Percentiles rank a stretch among this genome's conserved stretches.
These are phyloP conservation scores for Tetrax tetrax DNA, from an alignment of 2,113 vertebrate genomes.

Conservation along the genomic window DNA sequence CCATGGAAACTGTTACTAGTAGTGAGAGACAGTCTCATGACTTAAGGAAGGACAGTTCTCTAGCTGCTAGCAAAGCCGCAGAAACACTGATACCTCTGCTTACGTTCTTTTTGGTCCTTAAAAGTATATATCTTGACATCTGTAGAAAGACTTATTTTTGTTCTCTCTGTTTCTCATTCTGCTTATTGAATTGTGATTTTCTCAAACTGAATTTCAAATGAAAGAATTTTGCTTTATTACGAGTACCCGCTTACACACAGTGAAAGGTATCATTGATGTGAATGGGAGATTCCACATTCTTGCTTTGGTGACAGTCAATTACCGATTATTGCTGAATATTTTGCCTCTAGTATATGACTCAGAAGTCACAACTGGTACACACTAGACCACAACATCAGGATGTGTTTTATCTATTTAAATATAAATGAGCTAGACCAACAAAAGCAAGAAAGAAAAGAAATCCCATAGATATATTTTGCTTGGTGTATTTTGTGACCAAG, in stretches of 20 bases:
- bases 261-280: background rate
- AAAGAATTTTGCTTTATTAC: background rate
- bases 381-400: background rate
- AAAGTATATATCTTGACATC: background rate
- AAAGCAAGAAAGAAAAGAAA: background rate
- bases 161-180: background rate
- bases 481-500: background rate
- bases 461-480: accelerated
- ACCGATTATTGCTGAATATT: background rate
- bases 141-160: background rate
- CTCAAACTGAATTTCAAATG: background rate
- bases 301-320: background rate
- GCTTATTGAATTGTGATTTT: background rate
- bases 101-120: background rate
- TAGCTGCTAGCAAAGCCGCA: background rate
- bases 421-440: background rate
- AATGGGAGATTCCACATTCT: background rate
- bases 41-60: background rate
- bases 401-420: background rate
- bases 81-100: background rate
- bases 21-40: background rate
- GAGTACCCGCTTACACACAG: background rate
- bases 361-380: background rate
- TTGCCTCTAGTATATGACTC: background rate
- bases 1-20: background rate